A percentile compares a stretch with the other conserved stretches of the same genome.
phyloP scores from a whole-genome alignment of 2,113 vertebrate species.

The Sylvilagus bachmani region DNA sequence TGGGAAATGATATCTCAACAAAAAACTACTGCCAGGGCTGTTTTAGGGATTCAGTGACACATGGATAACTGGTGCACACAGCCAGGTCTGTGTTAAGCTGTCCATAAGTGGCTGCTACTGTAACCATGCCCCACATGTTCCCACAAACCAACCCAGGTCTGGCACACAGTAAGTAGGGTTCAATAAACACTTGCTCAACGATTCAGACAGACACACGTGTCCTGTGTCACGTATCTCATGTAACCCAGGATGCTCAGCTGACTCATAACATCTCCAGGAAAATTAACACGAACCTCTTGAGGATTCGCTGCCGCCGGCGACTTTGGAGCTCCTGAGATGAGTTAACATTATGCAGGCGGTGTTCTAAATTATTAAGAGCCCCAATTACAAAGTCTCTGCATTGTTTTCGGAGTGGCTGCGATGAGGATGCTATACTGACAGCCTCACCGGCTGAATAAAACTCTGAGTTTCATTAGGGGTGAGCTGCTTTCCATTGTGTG shows the following conservation, averaged over 20 bases:
- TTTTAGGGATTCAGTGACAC: neutral
- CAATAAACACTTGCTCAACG: neutral
- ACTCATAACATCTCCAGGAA: slow-evolving; percentile 60
- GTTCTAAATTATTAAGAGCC: slow-evolving; percentile 45
- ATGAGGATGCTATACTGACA: slow-evolving; percentile 35
- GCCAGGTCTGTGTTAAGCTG: too few relatives aligned
- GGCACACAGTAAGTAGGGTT: neutral
- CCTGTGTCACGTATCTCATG: neutral
- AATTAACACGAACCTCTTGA: slow-evolving; percentile 53
- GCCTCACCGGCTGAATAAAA: slow-evolving; percentile 30
- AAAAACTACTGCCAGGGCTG: neutral
- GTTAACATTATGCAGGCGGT: neutral
- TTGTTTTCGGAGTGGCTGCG: neutral
- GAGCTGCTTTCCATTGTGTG: slow-evolving; percentile 1
- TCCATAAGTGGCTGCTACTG: neutral
- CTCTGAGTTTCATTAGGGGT: neutral
- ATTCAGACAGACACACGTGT: slow-evolving; percentile 3
- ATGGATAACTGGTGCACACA: neutral
- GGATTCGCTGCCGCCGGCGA: slow-evolving; percentile 9
- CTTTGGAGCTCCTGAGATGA: neutral
- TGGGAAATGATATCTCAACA: neutral
- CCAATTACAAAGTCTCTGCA: slow-evolving; percentile 19
- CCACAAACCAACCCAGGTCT: neutral
- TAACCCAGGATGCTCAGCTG: slow-evolving; percentile 19
- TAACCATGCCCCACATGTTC: neutral